Conservation (phyloP, 2,113 vertebrate species). For the Xiphophorus couchianus region DNA sequence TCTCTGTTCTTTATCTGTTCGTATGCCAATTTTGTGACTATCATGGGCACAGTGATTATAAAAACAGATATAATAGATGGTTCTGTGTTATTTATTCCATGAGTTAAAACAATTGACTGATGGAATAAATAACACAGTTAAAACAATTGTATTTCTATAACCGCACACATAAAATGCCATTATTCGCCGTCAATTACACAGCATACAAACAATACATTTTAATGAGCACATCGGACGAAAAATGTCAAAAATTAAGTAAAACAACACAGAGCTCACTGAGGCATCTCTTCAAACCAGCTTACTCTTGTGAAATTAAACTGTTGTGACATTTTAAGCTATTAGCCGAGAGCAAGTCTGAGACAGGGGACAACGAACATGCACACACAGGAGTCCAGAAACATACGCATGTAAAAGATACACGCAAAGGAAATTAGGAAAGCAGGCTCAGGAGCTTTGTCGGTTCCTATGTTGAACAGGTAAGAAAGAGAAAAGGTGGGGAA, state of each 20-base stretch:
- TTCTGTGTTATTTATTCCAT: neutral
- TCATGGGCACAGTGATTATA: no score
- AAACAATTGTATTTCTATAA: neutral
- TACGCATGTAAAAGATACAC: slow-evolving; percentile 58
- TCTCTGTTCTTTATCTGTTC: neutral
- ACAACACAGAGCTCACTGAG: slow-evolving; percentile 16
- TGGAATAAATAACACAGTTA: no score
- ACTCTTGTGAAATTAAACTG: slow-evolving; percentile 54
- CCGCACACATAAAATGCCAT: neutral
- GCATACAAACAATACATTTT: slow-evolving; percentile 5
- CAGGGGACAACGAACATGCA: slow-evolving; percentile 37
- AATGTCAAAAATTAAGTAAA: slow-evolving; percentile 27
- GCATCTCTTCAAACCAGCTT: slow-evolving; percentile 22
- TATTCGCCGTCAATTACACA: neutral
- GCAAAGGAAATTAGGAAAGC: slow-evolving; percentile 54
- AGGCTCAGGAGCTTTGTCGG: slow-evolving; percentile 59
- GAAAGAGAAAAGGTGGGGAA: slow-evolving; percentile 10
- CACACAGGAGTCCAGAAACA: slow-evolving; percentile 46
- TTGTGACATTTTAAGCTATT: slow-evolving; percentile 57
- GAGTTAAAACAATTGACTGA: no score
- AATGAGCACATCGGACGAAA: slow-evolving; percentile 20
- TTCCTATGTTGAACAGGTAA: slow-evolving; percentile 58
- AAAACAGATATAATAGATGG: neutral
- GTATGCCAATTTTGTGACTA: no score
- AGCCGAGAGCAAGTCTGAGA: slow-evolving; percentile 45